Evolutionary conservation across 1,140 invertebrate genomes (phyloP).

Genomic region (Lerema accius): DNA sequence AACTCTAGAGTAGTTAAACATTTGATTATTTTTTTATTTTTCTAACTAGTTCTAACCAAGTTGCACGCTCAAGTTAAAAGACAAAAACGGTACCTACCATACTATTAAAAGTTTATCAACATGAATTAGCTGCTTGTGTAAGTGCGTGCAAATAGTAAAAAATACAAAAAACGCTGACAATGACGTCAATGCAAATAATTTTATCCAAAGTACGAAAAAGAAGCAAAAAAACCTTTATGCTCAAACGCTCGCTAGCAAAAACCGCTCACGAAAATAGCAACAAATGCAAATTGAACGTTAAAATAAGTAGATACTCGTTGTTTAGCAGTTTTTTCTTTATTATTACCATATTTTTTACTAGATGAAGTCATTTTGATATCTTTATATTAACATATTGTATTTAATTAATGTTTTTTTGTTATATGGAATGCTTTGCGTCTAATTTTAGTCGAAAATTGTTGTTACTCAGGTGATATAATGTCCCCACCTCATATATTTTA

Average conservation of each 20-base stretch:
- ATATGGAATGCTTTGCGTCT: background rate
- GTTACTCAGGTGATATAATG: too few relatives aligned
- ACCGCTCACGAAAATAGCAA: conserved; percentile 13
- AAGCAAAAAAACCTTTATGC: conserved; percentile 3
- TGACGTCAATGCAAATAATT: background rate
- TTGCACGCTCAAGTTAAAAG: too few relatives aligned
- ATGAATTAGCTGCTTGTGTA: background rate
- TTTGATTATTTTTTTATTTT: too few relatives aligned
- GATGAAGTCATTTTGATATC: background rate
- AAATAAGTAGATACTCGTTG: conserved; percentile 9
- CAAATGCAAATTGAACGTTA: conserved; percentile 27
- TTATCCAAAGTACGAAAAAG: background rate
- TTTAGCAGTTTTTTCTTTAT: conserved; percentile 16
- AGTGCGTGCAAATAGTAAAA: background rate
- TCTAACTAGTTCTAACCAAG: too few relatives aligned
- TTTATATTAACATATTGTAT: background rate
- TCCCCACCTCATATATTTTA: too few relatives aligned
- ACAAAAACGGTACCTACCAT: too few relatives aligned
- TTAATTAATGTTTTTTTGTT: conserved; percentile 2
- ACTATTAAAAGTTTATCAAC: background rate
- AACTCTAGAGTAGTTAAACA: too few relatives aligned
- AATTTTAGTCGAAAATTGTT: background rate
- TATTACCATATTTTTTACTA: conserved; percentile 22
- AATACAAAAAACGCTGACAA: background rate
- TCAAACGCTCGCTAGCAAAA: conserved; percentile 3